These are phyloP conservation scores for Rhombomys opimus DNA, from an alignment of 2,113 vertebrate genomes.

Conservation along the genomic window DNA sequence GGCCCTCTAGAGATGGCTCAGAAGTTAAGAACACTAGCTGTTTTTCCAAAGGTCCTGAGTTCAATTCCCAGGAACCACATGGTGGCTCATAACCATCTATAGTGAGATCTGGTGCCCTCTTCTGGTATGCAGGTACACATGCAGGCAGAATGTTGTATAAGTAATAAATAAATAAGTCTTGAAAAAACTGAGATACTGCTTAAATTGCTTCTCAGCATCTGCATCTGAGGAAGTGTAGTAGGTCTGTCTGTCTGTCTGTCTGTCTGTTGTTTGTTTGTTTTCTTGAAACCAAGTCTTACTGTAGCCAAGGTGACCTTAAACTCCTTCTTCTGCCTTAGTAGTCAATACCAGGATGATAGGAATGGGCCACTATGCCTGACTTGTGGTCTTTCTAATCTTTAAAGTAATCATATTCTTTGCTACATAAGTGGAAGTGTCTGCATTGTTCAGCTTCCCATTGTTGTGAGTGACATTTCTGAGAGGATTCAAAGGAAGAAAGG, in stretches of 20 bases:
- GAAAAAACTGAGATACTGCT: not conserved
- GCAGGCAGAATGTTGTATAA: too few species aligned
- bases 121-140: too few species aligned
- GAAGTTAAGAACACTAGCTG: too few species aligned
- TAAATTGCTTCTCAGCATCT: not conserved
- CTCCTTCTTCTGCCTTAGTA: not conserved
- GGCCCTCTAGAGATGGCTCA: too few species aligned
- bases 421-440: not conserved
- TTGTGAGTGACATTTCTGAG: not conserved
- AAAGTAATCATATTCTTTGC: constrained; percentile 3
- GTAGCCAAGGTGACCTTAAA: not conserved
- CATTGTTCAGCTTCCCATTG: not conserved
- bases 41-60: too few species aligned
- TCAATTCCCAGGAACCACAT: too few species aligned
- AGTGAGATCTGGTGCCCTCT: too few species aligned
- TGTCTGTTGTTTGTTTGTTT: not conserved
- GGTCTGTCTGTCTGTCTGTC: too few species aligned
- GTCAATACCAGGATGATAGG: not conserved
- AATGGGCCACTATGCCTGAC: not conserved
- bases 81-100: too few species aligned
- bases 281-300: not conserved
- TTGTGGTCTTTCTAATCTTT: not conserved
- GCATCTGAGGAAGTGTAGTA: not conserved
- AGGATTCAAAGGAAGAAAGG: not conserved
- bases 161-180: too few species aligned